A percentile compares a stretch with the other conserved stretches of the same genome.
These are phyloP conservation scores for Saguinus imperator DNA, from an alignment of 2,113 vertebrate genomes.

Conservation along the genomic window DNA sequence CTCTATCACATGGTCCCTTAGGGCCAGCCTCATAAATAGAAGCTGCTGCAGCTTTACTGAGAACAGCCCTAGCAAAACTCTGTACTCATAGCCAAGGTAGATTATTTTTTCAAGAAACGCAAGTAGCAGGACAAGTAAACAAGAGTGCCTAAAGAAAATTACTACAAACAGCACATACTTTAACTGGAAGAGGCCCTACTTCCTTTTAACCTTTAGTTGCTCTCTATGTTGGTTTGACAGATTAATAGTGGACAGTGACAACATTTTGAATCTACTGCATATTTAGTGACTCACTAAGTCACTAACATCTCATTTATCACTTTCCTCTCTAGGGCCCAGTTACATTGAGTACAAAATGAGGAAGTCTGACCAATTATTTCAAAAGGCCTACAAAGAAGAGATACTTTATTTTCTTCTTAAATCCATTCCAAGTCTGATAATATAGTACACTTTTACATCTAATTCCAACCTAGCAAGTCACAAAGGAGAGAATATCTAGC, in stretches of 20 bases:
- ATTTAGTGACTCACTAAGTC: background rate
- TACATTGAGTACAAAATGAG: background rate
- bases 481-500: background rate
- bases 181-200: background rate
- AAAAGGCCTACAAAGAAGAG: background rate
- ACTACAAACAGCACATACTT: background rate
- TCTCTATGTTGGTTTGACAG: background rate
- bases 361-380: background rate
- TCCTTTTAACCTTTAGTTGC: background rate
- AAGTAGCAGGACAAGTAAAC: background rate
- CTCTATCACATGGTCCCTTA: background rate
- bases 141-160: background rate
- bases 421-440: background rate
- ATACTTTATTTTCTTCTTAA: background rate
- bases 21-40: constrained; percentile 1
- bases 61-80: background rate
- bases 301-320: background rate
- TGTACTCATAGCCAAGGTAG: background rate
- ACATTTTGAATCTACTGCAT: background rate
- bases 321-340: background rate
- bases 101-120: background rate
- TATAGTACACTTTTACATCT: background rate
- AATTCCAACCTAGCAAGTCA: background rate
- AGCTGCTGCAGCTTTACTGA: background rate
- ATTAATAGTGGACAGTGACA: background rate